A percentile compares a stretch with the other conserved stretches of the same genome.
Evolutionary conservation across 35 echinoderm and acorn worm genomes (phyloP).

Genomic region (Patiria miniata): DNA sequence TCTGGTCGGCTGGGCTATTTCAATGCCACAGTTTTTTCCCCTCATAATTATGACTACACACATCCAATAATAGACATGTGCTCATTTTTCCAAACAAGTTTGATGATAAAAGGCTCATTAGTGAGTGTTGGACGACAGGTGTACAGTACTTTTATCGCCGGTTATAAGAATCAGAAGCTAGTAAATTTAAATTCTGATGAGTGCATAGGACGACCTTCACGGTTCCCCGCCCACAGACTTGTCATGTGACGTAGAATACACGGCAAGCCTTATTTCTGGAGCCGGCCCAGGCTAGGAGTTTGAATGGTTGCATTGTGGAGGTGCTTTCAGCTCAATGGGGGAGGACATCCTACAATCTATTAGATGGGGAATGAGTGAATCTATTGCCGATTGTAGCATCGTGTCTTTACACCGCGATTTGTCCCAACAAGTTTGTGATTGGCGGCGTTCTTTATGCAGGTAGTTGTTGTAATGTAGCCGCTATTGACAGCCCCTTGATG

Average conservation of each 20-base stretch:
- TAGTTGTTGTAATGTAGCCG: neutral
- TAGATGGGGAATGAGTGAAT: neutral
- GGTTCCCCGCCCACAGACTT: neutral
- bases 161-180: too few species aligned
- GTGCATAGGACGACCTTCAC: neutral
- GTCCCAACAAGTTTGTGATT: neutral
- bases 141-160: too few species aligned
- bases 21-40: too few species aligned
- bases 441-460: neutral
- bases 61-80: too few species aligned
- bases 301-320: neutral
- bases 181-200: too few species aligned
- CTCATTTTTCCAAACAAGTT: too few species aligned
- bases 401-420: neutral
- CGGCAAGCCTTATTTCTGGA: neutral
- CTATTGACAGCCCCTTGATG: neutral
- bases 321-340: neutral
- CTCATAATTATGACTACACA: too few species aligned
- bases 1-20: neutral
- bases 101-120: too few species aligned
- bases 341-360: neutral
- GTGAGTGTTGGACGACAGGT: too few species aligned
- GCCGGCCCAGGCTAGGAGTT: neutral
- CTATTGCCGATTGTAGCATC: neutral
- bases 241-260: neutral